Base-by-base conservation (phyloP, 2,797 vertebrate genomes). In the Tolypeutes matacus region DNA sequence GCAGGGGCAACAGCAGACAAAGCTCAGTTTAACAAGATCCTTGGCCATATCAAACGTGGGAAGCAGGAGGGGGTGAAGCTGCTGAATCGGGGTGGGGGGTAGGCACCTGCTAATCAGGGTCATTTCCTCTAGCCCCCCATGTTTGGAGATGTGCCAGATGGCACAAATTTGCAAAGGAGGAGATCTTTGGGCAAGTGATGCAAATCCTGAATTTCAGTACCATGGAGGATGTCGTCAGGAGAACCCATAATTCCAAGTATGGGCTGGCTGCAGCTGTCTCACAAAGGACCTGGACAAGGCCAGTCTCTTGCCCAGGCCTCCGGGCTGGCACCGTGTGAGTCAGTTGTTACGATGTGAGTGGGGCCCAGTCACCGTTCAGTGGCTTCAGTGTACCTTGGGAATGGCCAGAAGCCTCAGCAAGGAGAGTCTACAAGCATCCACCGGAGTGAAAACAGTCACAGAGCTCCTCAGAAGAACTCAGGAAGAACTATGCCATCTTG, bases 151-250 rank as follows among this genome's bases (percentile, higher is more conserved):
- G 99, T 99, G 94, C 98, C 99, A 96, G 99, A 99, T 95, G 97
- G 94, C 98, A 99, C 39, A 39, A 7, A n/a, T n/a, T n/a, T 0
- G 99, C 99, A 90, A 98, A 98, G 83, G 99, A 99, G 96, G 99
- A 99, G 99, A 99, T 99, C 93, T 99, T 99, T 69, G 99, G 99
- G 60, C 99, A 99, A 0, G 99, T 99, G 76, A 99, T 99, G 99
- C 99, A 99, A 98, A 99, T 99, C 84, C 97, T 99, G 53, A 99
- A 99, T 97, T 99, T 99, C 97, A 99, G 99, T 91, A 98, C 98
- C 1, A 86, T 99, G 1, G 99, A 99, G 97, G 99, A 99, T 96
- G 99, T 99, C 0, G 95, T 99, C 6, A 98, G 98, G 36, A 98
- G 99, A 98, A 99, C 99, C 93, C 99, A 99, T 0, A 98, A 99